Evolutionary conservation across 2,797 vertebrate species (phyloP).

Genomic region (Etheostoma perlongum): DNA sequence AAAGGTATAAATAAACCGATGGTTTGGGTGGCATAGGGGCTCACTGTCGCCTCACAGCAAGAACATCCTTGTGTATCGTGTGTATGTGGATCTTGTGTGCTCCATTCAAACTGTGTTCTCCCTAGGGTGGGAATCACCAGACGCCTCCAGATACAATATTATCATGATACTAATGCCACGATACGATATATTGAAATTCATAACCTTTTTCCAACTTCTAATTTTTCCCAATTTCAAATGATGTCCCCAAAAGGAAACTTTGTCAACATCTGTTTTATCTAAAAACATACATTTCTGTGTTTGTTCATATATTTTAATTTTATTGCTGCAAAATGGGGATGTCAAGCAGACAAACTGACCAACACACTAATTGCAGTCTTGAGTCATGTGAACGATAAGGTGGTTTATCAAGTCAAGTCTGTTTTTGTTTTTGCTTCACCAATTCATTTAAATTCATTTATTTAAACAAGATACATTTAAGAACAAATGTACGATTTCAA

Average conservation of each 20-base stretch:
- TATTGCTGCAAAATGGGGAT: too few species aligned
- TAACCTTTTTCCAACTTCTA: too few species aligned
- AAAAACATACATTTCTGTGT: too few species aligned
- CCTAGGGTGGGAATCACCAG: background rate
- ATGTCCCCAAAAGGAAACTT: too few species aligned
- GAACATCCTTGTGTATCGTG: conserved; percentile 26
- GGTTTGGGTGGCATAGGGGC: conserved; percentile 27
- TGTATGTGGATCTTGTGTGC: conserved; percentile 1
- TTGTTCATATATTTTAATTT: too few species aligned
- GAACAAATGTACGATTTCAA: background rate
- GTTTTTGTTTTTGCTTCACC: conserved; percentile 6
- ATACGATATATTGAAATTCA: too few species aligned
- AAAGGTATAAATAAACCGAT: conserved; percentile 68
- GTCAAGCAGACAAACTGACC: too few species aligned
- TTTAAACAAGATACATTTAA: conserved; percentile 10
- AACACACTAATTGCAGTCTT: background rate
- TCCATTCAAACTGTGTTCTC: conserved; percentile 42
- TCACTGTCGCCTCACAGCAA: conserved; percentile 46
- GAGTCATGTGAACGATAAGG: conserved; percentile 6
- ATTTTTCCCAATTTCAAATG: too few species aligned
- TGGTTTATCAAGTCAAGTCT: conserved; percentile 13
- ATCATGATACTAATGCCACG: too few species aligned
- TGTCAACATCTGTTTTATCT: too few species aligned
- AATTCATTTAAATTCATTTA: conserved; percentile 16
- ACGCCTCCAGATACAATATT: too few species aligned